phyloP scores from a whole-genome alignment of 1,140 invertebrate genomes.

The Chironomus striatipennis region DNA sequence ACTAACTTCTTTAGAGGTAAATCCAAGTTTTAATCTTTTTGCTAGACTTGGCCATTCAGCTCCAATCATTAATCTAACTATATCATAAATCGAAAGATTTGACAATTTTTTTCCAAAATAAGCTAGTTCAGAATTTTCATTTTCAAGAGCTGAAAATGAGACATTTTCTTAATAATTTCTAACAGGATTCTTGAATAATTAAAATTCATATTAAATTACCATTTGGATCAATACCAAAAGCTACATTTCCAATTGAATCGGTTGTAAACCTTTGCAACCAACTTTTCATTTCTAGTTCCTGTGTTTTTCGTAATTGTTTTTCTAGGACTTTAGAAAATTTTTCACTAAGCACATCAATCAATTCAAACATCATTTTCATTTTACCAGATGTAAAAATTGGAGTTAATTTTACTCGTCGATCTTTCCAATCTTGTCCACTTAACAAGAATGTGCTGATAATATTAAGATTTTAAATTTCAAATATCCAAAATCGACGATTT shows the following conservation, averaged over 20 bases:
- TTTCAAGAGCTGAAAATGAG: not conserved
- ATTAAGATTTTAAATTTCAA: too few relatives aligned
- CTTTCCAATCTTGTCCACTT: slow-evolving; percentile 46
- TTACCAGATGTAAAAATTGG: slow-evolving; percentile 51
- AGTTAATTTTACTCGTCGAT: slow-evolving; percentile 44
- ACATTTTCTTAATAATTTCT: too few relatives aligned
- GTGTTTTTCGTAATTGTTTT: not conserved
- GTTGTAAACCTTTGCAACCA: slow-evolving; percentile 31
- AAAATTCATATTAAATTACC: too few relatives aligned
- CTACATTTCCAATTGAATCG: slow-evolving; percentile 34
- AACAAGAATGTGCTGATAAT: slow-evolving; percentile 26
- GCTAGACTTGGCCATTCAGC: not conserved
- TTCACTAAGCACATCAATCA: slow-evolving; percentile 36
- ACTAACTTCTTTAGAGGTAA: not conserved
- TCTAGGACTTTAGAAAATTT: slow-evolving; percentile 28
- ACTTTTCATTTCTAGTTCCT: not conserved
- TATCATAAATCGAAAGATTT: not conserved
- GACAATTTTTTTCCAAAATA: slow-evolving; percentile 36
- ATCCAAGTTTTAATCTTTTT: not conserved
- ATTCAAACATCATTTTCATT: slow-evolving; percentile 46
- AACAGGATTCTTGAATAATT: too few relatives aligned
- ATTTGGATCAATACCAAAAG: slow-evolving; percentile 35
- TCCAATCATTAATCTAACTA: not conserved
- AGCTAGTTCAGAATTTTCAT: slow-evolving; percentile 19
- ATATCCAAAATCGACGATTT: too few relatives aligned